Conservation (phyloP, 1,140 invertebrate genomes). For the Gryllus bimaculatus region DNA sequence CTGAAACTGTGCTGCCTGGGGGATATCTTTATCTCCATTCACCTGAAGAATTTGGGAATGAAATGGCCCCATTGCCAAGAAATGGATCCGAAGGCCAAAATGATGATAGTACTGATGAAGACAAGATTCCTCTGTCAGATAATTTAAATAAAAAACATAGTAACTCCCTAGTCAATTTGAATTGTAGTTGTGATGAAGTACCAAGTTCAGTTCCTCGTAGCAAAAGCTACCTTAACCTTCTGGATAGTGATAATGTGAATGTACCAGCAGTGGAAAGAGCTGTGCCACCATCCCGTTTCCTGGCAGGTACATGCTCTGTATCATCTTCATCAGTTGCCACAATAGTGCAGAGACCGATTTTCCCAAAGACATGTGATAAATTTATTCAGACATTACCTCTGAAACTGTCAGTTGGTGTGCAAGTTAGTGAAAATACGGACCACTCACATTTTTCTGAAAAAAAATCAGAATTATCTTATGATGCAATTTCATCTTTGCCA, state of each 20-base stretch:
- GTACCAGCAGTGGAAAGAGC: neutral
- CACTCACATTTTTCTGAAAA: no score
- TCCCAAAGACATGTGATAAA: slow-evolving; percentile 33
- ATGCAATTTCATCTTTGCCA: no score
- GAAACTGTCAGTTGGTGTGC: slow-evolving; percentile 34
- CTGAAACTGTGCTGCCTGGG: neutral
- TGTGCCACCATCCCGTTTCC: neutral
- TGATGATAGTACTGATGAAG: neutral
- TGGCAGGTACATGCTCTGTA: slow-evolving; percentile 10
- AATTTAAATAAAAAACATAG: slow-evolving; percentile 6
- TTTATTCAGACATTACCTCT: slow-evolving; percentile 33
- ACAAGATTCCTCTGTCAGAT: neutral
- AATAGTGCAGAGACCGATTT: slow-evolving; percentile 27
- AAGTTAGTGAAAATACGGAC: slow-evolving; percentile 29
- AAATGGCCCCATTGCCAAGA: slow-evolving; percentile 35
- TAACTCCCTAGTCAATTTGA: slow-evolving; percentile 16
- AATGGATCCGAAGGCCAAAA: neutral
- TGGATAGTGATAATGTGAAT: neutral
- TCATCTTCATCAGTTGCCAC: slow-evolving; percentile 38
- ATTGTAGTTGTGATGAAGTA: no score
- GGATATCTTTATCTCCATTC: neutral
- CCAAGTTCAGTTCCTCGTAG: slow-evolving; percentile 27
- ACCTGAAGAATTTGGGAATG: slow-evolving; percentile 32
- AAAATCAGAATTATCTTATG: no score
- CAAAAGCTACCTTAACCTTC: slow-evolving; percentile 35